These are phyloP conservation scores for Uloborus diversus DNA, from an alignment of 1,140 invertebrate genomes.

Conservation along the genomic window DNA sequence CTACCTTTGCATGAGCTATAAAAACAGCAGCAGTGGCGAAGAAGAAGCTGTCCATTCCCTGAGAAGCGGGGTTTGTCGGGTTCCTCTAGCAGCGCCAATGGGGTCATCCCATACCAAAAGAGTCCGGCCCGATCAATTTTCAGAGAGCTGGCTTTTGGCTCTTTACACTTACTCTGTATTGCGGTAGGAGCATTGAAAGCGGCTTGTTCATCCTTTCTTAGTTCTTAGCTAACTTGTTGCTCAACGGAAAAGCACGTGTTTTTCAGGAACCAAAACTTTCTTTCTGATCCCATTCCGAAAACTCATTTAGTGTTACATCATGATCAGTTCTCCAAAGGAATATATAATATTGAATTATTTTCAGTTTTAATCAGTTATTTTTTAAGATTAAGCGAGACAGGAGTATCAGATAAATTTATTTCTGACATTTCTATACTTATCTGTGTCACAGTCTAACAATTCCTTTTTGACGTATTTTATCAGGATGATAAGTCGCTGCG, in stretches of 20 bases:
- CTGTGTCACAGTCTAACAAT: too few relatives aligned
- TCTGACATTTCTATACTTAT: too few relatives aligned
- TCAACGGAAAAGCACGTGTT: background rate
- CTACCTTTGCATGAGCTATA: too few relatives aligned
- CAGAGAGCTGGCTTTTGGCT: background rate
- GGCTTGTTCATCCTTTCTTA: background rate
- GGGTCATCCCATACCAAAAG: slow-evolving; percentile 12
- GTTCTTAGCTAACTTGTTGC: background rate
- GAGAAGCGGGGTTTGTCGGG: slow-evolving; percentile 17
- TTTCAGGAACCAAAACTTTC: background rate
- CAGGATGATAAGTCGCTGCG: too few relatives aligned
- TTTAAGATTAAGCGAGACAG: too few relatives aligned
- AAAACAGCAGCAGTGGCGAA: background rate
- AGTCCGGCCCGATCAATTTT: slow-evolving; percentile 17
- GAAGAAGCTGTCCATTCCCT: slow-evolving; percentile 15
- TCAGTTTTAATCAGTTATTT: too few relatives aligned
- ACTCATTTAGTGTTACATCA: too few relatives aligned
- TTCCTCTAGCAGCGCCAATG: slow-evolving; percentile 18
- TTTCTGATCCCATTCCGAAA: too few relatives aligned
- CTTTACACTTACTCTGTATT: background rate
- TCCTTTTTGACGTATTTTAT: too few relatives aligned
- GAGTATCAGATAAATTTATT: too few relatives aligned
- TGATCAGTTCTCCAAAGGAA: too few relatives aligned
- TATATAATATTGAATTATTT: too few relatives aligned
- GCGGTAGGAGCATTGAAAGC: background rate